Evolutionary conservation across 2,113 vertebrate genomes (phyloP), one percentile per base, ranked within the genome.

Genomic region (Rhabdornis inornatus): DNA sequence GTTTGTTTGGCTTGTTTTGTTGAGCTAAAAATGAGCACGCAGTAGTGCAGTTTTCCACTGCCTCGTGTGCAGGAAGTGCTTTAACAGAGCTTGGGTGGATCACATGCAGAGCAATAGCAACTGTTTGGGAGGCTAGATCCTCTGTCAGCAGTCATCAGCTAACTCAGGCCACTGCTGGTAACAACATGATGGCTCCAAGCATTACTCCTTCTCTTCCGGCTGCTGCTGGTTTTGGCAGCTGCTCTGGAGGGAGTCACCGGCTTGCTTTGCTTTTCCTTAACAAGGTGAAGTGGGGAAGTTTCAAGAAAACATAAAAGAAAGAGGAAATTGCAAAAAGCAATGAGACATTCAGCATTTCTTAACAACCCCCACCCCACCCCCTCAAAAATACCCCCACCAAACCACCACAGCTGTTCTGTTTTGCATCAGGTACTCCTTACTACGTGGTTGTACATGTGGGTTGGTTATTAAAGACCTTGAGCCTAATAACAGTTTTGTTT

Each of bases 111-210:
- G 59, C 84, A 49, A 1, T 47, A 47, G n/a, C 84, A 96, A 86
- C 70, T 86, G 68, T 61, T 71, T 3, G 83, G 40, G 33, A 42
- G 44, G 42, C 52, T 56, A 49, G 44, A 66, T 78, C 50, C 19
- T 66, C 83, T 75, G 83, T 93, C 63, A 44, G 25, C 59, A 68
- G n/a, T 18, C 80, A 65, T 71, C 90, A 66, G 75, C 59, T 88
- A 53, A 22, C 61, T 75, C 53, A 5, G 69, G 71, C 79, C 78
- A 35, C 81, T 91, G 90, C 87, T 84, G 86, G 61, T 71, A 82
- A 30, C 71, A 90, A 78, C 28, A 20, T 16, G 81, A 89, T 75
- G 96, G 65, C 83, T 93, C 76, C 90, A 87, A 89, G 86, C 28
- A 1, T 23, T 61, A 7, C 37, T 55, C 9, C 74, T 52, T n/a